These are phyloP conservation scores for Meandrina meandrites DNA, from an alignment of 92 coral and sea anemone genomes.

Conservation along the genomic window DNA sequence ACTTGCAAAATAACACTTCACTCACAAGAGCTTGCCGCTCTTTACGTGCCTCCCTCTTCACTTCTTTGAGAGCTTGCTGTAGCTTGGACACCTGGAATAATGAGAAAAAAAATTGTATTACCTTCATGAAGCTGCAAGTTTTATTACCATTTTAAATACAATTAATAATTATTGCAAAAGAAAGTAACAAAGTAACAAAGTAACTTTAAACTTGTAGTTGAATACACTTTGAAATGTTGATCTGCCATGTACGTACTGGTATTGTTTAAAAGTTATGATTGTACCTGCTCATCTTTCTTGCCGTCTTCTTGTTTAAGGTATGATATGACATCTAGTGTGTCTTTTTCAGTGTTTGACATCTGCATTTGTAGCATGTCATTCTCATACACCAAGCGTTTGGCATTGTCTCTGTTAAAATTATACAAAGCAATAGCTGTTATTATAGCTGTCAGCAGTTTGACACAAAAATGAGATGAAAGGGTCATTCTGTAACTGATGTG, in stretches of 20 bases:
- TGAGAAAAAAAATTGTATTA: neutral
- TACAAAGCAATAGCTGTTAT: too few relatives aligned
- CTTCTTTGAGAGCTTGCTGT: constrained; percentile 86
- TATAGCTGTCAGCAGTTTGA: too few relatives aligned
- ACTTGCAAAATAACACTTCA: too few relatives aligned
- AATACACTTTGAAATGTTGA: too few relatives aligned
- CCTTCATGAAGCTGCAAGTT: neutral
- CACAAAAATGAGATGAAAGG: neutral
- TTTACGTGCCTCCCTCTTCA: constrained; percentile 79
- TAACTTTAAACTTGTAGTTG: too few relatives aligned
- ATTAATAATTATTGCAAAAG: too few relatives aligned
- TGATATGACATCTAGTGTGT: constrained; percentile 91
- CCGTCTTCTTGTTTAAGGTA: constrained; percentile 87
- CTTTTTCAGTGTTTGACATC: constrained; percentile 86
- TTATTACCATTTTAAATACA: neutral
- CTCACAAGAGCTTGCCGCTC: constrained; percentile 90
- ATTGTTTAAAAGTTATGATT: too few relatives aligned
- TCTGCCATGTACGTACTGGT: too few relatives aligned
- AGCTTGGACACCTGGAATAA: constrained; percentile 68
- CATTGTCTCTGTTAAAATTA: constrained; percentile 83
- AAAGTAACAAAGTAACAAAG: too few relatives aligned
- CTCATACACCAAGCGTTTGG: constrained; percentile 84
- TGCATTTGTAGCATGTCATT: constrained; percentile 91
- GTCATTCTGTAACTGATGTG: neutral
- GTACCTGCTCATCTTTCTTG: constrained; percentile 95